phyloP scores from a whole-genome alignment of 2,797 vertebrate species.

The Silurus lanzhouensis region DNA sequence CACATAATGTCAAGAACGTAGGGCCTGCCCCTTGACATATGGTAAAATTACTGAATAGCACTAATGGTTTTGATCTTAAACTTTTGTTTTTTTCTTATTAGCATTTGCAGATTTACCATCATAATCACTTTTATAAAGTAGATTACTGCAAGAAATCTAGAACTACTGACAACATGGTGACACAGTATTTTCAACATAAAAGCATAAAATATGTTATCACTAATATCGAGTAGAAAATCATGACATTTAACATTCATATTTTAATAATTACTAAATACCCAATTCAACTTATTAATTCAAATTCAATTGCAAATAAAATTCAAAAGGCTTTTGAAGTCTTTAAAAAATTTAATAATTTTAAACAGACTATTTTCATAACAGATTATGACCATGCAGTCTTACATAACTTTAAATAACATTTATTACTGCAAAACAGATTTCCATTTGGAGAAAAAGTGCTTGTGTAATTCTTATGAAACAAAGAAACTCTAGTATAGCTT shows the following conservation, averaged over 20 bases:
- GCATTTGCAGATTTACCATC: too few species aligned
- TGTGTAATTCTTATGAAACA: background rate
- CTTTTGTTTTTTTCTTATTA: background rate
- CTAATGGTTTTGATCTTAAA: background rate
- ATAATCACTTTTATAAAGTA: background rate
- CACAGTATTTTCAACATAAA: background rate
- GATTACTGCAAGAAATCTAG: background rate
- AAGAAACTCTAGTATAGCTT: background rate
- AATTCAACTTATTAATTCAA: background rate
- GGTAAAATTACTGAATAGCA: background rate
- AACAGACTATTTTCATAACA: background rate
- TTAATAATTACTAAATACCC: too few species aligned
- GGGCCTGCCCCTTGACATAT: background rate
- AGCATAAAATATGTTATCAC: background rate
- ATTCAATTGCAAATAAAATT: background rate
- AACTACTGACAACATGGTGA: background rate
- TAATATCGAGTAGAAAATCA: background rate
- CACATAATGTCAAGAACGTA: background rate
- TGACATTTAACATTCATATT: background rate
- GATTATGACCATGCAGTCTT: background rate
- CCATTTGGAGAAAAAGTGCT: background rate
- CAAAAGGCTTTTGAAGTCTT: background rate
- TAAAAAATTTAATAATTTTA: background rate
- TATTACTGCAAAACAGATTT: background rate
- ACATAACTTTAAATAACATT: background rate